Base-by-base conservation (phyloP, 1,140 invertebrate species). In the Yoshiicerus persimilis region DNA sequence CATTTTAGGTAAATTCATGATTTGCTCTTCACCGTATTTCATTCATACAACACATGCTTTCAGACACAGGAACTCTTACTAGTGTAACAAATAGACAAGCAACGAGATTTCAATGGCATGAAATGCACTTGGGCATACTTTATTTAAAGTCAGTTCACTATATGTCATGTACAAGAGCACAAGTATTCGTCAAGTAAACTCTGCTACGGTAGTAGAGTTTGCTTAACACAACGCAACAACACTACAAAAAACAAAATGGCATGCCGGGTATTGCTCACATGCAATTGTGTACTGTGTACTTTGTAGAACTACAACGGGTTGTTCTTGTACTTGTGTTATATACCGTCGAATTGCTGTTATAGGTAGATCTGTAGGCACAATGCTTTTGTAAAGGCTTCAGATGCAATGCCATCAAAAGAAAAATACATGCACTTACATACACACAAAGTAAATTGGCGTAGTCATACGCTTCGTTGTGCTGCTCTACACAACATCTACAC, bases 331-430 rank as follows among this genome's bases (percentile, higher is more conserved):
- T n/a, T n/a, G 47, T 4, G 9, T 39, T n/a, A n/a, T 16, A n/a
- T 1, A 39, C 6, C 9, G 38, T 39, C 47, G 25, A 30, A 16
- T 70, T 25, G 27, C 66, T 70, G 25, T n/a, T n/a, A n/a, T n/a
- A 70, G 66, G 66, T 30, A 70, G 66, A 70, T 30, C 11, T 47
- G 41, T 47, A 38, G 13, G 30, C n/a, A 38, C 32, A 80, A 38
- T 9, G 30, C 34, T 80, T 80, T 70, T 70, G 30, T 38, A 32
- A 34, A 34, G 23, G n/a, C 20, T 80, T 80, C 75, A 80, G 32
- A 80, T 80, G 32, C 75, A 80, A 80, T 80, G 32, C 75, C 75
- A 80, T 80, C 75, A 80, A 80, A 80, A 36, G 75, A 38, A n/a
- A 80, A 80, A 80, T 80, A 80, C 75, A 36, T 80, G 23, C 62